phyloP scores from a whole-genome alignment of 2,888 invertebrate species.

The Euzetes globulus region DNA sequence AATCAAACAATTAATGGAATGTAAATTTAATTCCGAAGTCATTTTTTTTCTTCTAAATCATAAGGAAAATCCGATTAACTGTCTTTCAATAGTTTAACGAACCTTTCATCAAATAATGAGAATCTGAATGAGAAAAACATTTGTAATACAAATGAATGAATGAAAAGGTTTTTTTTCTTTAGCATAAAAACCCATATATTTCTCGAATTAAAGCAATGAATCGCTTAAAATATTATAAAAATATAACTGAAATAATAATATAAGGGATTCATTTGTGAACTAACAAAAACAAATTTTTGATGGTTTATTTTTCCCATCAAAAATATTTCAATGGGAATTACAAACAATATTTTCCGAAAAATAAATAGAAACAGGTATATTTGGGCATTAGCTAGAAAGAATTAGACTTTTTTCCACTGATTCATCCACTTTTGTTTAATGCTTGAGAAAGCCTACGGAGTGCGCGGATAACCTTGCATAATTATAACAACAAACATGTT shows the following conservation, averaged over 20 bases:
- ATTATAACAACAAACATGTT: too few species aligned
- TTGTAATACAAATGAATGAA: neutral
- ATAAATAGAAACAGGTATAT: too few species aligned
- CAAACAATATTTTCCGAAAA: too few species aligned
- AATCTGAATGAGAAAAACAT: neutral
- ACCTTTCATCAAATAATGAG: neutral
- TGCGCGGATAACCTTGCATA: too few species aligned
- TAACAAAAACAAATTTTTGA: neutral
- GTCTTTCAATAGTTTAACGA: neutral
- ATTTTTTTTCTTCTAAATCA: too few species aligned
- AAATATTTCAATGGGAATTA: neutral
- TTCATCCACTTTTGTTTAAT: too few species aligned
- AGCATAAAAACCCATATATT: neutral
- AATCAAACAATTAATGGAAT: too few species aligned
- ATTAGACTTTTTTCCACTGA: too few species aligned
- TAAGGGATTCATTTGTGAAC: neutral
- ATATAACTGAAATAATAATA: neutral
- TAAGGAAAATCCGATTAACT: too few species aligned
- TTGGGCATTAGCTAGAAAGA: too few species aligned
- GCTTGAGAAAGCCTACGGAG: too few species aligned
- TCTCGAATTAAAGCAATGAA: neutral
- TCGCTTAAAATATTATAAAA: neutral
- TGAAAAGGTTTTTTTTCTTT: neutral
- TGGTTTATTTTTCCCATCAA: neutral
- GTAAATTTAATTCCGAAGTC: too few species aligned